These are phyloP conservation scores for Patella ulyssiponensis DNA, from an alignment of 2,888 invertebrate genomes.

Conservation along the genomic window DNA sequence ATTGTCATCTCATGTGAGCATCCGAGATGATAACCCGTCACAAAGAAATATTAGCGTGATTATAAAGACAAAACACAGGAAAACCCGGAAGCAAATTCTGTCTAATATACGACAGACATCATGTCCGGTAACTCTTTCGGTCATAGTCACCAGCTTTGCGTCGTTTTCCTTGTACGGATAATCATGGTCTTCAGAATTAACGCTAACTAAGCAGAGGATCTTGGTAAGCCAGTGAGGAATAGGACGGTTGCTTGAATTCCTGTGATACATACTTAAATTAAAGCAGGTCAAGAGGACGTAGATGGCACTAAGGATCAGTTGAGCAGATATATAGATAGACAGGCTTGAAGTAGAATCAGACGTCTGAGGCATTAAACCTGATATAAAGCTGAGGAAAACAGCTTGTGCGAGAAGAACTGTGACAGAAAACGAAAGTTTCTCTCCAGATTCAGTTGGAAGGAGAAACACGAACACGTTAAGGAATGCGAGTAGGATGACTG, in stretches of 20 bases:
- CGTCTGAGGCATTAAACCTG: background rate
- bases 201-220: background rate
- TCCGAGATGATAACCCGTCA: background rate
- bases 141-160: background rate
- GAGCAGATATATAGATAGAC: background rate
- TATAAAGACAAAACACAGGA: background rate
- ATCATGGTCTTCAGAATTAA: background rate
- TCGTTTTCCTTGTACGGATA: background rate
- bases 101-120: background rate
- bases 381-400: slow-evolving; percentile 4
- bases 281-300: background rate
- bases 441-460: background rate
- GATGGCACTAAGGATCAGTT: background rate
- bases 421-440: background rate
- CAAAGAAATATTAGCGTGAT: background rate
- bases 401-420: background rate
- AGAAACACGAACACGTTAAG: background rate
- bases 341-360: background rate
- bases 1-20: background rate
- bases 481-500: background rate
- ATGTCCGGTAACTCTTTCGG: background rate
- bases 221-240: background rate
- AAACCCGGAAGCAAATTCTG: background rate
- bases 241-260: background rate
- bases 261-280: background rate